Conservation (phyloP, 2,797 vertebrate genomes). For the Onychomys arenicola region DNA sequence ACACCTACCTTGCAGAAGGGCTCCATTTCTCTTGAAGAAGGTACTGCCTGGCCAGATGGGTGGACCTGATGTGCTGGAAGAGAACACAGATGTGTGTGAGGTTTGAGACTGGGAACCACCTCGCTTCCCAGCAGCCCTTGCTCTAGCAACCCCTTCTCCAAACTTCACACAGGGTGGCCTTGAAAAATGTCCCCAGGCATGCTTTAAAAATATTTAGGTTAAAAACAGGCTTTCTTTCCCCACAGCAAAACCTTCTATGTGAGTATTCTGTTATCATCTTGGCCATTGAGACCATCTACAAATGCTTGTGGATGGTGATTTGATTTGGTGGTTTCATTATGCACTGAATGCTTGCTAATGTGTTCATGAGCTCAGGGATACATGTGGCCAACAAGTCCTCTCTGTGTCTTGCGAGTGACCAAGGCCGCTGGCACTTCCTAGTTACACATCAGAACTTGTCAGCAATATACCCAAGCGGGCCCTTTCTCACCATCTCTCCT, state of each 20-base stretch:
- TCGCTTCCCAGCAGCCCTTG: background rate
- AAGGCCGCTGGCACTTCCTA: background rate
- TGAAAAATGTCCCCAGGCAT: accelerated
- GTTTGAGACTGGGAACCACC: background rate
- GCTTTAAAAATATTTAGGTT: background rate
- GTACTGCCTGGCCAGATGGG: conserved; percentile 97
- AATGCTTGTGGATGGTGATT: background rate
- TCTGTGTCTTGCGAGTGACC: background rate
- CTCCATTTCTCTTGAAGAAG: conserved; percentile 97
- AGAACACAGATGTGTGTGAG: conserved; percentile 83
- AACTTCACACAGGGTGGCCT: background rate
- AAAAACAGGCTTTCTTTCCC: background rate
- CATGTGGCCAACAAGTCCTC: background rate
- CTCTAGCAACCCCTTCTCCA: background rate
- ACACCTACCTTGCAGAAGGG: conserved; percentile 96
- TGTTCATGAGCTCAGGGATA: background rate
- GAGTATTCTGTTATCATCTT: background rate
- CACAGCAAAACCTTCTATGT: background rate
- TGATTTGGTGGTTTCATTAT: background rate
- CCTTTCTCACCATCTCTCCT: background rate
- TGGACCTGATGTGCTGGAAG: conserved; percentile 92
- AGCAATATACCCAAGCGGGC: background rate
- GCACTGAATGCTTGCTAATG: background rate
- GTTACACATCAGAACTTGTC: background rate
- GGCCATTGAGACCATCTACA: background rate